Base-by-base conservation (phyloP, 2,888 invertebrate species). In the Timandra comae region DNA sequence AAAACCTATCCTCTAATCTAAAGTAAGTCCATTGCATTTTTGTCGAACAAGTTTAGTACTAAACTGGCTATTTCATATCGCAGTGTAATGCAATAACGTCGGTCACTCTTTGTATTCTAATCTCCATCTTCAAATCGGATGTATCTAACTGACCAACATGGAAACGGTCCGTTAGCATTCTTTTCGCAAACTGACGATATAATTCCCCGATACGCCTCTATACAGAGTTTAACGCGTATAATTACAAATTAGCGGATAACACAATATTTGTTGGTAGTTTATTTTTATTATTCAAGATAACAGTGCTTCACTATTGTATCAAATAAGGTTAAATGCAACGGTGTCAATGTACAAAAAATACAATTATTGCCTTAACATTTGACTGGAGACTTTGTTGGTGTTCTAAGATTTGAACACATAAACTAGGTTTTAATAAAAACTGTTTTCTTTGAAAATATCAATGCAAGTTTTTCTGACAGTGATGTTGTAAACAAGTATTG, bases 111-210 rank as follows among this genome's bases (percentile, higher is more conserved):
- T 53, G 46, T 46, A 48, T 52, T 48, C 38, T 37, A 57, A 66
- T 74, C 64, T 58, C 9, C 40, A 49, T 58, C 57, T 50, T 29
- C 30, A 27, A 41, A 48, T 48, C 43, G 47, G 44, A 56, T 47
- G 33, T 35, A 42, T 48, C 52, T 54, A 51, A 46, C 36, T 48
- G 52, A 53, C 64, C 51, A 61, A 68, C 63, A 67, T 71, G 60
- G 70, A 59, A 63, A 43, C 43, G 46, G 59, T 46, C 80, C 78
- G 79, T 81, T 80, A 78, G 61, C 59, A 67, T 72, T 74, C 63
- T 73, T 75, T 76, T 78, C 53, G 74, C 73, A 56, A 75, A 65
- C 56, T 42, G 53, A 49, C 55, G 52, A 59, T 56, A 51, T 16
- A 61, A 50, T 53, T 56, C 61, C 43, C 49, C 59, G 68, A 63